Conservation (phyloP, 2,797 vertebrate genomes). For the Odontamblyopus lacepedii region DNA sequence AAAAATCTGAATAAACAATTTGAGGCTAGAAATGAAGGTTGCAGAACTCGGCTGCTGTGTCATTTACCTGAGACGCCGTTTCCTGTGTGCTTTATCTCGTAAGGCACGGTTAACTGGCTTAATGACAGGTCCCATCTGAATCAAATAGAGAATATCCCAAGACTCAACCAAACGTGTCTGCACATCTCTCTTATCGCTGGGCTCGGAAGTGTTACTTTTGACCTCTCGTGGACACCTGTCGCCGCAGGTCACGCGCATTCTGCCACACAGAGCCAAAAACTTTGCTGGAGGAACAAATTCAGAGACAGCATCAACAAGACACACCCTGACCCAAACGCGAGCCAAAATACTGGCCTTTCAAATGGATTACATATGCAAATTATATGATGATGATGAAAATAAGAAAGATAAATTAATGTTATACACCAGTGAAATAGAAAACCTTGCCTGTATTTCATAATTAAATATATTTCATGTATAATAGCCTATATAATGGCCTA, state of each 20-base stretch:
- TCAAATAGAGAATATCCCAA: neutral
- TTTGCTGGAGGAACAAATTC: constrained; percentile 57
- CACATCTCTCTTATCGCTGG: constrained; percentile 35
- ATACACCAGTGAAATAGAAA: too few species aligned
- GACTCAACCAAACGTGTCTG: neutral
- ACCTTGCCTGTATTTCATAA: too few species aligned
- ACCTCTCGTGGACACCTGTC: constrained; percentile 76
- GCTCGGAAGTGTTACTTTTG: constrained; percentile 63
- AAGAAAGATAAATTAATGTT: too few species aligned
- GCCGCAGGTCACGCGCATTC: constrained; percentile 55
- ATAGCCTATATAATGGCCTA: too few species aligned
- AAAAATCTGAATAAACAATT: neutral
- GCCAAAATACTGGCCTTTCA: neutral
- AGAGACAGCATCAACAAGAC: constrained; percentile 45
- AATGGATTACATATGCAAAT: neutral
- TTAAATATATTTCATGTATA: too few species aligned
- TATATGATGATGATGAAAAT: too few species aligned
- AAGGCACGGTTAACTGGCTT: neutral
- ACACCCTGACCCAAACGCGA: constrained; percentile 32
- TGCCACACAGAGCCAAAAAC: constrained; percentile 30
- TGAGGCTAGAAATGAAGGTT: neutral
- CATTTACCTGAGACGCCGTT: neutral
- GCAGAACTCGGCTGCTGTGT: neutral
- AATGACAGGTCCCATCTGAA: neutral
- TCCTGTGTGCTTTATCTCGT: neutral